Conservation (phyloP, 1,140 invertebrate species). For the Chironomus striatipennis region DNA sequence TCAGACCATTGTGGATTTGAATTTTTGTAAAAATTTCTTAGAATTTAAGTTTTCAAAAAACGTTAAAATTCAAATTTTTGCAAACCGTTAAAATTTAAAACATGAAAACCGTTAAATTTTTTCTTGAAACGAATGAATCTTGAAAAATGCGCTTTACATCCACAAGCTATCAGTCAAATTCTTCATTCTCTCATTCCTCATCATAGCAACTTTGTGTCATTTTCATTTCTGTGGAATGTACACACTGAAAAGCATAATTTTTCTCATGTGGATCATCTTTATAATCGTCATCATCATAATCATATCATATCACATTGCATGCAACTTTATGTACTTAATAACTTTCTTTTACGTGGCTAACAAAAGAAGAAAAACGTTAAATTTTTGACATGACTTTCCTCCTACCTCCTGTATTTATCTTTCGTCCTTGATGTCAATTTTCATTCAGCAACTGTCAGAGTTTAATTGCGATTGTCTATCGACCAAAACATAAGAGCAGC, state of each 20-base stretch:
- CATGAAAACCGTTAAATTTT: too few relatives aligned
- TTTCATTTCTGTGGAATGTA: not conserved
- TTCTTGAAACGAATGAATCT: too few relatives aligned
- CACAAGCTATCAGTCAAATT: not conserved
- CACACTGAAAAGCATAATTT: not conserved
- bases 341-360: not conserved
- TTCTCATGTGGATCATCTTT: not conserved
- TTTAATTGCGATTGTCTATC: too few relatives aligned
- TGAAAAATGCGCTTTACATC: too few relatives aligned
- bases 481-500: not conserved
- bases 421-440: not conserved
- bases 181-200: not conserved
- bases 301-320: not conserved
- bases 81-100: too few relatives aligned
- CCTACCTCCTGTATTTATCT: not conserved
- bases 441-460: not conserved
- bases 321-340: not conserved
- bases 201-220: not conserved
- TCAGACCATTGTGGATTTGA: too few relatives aligned
- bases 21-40: too few relatives aligned
- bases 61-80: too few relatives aligned
- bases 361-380: too few relatives aligned
- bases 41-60: too few relatives aligned
- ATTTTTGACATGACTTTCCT: too few relatives aligned
- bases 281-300: not conserved